Evolutionary conservation across 2,113 vertebrate genomes (phyloP).

Genomic region (Calyptommatus sinebrachiatus): DNA sequence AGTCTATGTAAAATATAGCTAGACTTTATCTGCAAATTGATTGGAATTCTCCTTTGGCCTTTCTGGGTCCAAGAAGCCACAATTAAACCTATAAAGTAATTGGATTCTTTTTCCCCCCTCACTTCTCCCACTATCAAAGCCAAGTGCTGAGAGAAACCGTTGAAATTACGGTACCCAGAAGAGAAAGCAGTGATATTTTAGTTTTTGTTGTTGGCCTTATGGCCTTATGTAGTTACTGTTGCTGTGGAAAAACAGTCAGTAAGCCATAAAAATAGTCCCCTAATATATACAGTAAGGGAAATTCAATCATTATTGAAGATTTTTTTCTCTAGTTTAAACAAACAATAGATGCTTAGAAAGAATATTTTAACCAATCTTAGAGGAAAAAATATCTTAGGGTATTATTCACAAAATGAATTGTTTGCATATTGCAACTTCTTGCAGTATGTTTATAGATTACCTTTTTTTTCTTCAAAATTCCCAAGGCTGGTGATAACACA

Average conservation of each 20-base stretch:
- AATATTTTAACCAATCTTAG: constrained; percentile 35
- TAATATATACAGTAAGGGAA: constrained; percentile 36
- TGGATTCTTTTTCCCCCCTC: constrained; percentile 15
- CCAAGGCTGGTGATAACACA: no score
- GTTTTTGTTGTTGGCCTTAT: neutral
- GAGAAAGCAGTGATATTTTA: constrained; percentile 31
- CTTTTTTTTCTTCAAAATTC: no score
- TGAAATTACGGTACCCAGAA: constrained; percentile 32
- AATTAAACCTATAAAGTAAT: constrained; percentile 50
- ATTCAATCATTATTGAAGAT: neutral
- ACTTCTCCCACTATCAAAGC: neutral
- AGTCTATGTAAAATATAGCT: constrained; percentile 27
- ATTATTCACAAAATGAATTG: neutral
- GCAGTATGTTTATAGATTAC: no score
- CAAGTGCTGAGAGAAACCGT: constrained; percentile 32
- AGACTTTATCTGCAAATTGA: constrained; percentile 49
- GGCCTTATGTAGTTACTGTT: constrained; percentile 40
- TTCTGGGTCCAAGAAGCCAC: neutral
- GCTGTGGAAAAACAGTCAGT: constrained; percentile 35
- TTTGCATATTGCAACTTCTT: no score
- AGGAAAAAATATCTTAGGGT: neutral
- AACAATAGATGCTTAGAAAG: neutral
- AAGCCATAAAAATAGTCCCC: constrained; percentile 25
- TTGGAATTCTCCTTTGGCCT: constrained; percentile 36
- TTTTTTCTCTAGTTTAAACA: neutral